Percentiles rank a stretch among this genome's conserved stretches.
Evolutionary conservation across 2,797 vertebrate species (phyloP).

Genomic region (Anas bahamensis): DNA sequence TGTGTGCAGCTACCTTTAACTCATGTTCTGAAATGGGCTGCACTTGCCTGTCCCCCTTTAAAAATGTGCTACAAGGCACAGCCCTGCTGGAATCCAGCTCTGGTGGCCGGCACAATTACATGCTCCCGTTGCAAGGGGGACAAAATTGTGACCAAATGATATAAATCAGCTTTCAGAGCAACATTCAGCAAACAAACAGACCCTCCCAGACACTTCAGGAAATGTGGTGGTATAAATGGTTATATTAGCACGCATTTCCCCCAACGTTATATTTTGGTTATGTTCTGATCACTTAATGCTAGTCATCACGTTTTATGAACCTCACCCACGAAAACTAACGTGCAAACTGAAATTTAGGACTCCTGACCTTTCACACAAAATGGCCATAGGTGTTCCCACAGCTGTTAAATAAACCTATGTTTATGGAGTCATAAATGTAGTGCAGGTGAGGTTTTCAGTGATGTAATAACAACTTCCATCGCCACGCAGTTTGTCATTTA

Average conservation of each 20-base stretch:
- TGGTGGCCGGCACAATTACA: background rate
- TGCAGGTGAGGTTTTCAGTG: constrained; percentile 74
- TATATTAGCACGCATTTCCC: background rate
- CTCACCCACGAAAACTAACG: constrained; percentile 26
- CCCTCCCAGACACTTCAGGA: background rate
- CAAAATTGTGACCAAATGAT: background rate
- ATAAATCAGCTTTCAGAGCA: constrained; percentile 3
- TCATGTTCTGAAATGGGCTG: background rate
- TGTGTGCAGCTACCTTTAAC: background rate
- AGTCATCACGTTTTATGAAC: constrained; percentile 45
- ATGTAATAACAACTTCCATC: constrained; percentile 81
- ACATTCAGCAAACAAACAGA: background rate
- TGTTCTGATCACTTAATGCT: background rate
- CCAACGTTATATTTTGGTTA: background rate
- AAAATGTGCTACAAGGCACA: constrained; percentile 14
- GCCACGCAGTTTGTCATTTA: constrained; percentile 82
- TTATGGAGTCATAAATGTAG: constrained; percentile 78
- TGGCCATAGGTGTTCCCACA: constrained; percentile 74
- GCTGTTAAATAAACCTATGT: constrained; percentile 77
- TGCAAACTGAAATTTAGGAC: constrained; percentile 60
- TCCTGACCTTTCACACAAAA: constrained; percentile 63
- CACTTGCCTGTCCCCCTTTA: background rate
- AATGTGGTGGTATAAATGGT: background rate
- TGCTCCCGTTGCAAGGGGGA: background rate
- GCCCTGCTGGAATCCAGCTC: background rate